Conservation (phyloP, 2,113 vertebrate genomes). For the Gymnorhina tibicen region DNA sequence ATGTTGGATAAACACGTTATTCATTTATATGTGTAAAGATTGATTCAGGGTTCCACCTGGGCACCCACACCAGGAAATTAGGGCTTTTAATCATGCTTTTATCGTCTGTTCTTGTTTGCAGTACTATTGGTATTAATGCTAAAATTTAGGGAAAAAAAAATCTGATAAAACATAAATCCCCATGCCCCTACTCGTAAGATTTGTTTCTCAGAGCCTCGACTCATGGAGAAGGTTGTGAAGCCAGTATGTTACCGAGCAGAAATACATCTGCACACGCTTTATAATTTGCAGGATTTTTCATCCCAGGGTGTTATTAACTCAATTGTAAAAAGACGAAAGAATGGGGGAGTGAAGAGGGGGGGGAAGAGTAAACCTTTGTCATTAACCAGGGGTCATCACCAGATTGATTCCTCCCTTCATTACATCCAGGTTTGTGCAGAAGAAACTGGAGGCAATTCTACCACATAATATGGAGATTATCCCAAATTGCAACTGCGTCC, state of each 20-base stretch:
- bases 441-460: background rate
- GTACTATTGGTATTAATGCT: background rate
- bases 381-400: background rate
- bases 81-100: background rate
- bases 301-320: background rate
- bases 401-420: background rate
- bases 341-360: background rate
- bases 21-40: background rate
- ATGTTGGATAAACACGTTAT: background rate
- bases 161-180: background rate
- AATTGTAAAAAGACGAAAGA: slow-evolving; percentile 31
- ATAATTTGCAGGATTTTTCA: slow-evolving; percentile 49
- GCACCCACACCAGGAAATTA: background rate
- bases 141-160: background rate
- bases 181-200: background rate
- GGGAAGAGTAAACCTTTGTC: background rate
- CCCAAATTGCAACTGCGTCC: background rate
- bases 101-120: background rate
- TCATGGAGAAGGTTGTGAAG: background rate
- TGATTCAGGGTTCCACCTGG: background rate
- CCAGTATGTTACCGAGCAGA: background rate
- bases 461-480: background rate
- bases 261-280: slow-evolving; percentile 1
- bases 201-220: background rate
- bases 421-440: background rate